Evolutionary conservation across 2,113 vertebrate genomes (phyloP), one percentile per base, ranked within the genome.

Genomic region (Patagioenas fasciata): DNA sequence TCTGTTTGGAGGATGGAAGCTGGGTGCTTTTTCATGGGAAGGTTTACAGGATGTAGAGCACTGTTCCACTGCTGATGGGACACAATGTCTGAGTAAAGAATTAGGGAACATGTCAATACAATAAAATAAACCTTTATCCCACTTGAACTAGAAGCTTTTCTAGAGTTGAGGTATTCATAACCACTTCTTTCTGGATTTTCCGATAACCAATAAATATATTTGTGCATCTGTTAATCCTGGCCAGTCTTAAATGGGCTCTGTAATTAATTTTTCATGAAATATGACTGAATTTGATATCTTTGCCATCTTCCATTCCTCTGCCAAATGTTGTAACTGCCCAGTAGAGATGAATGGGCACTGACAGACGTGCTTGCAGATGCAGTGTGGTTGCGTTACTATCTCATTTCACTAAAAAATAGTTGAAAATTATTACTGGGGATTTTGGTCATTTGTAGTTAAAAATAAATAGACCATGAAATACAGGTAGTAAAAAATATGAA

Each of bases 391-490:
- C 12, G 15, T 62, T 92, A 9, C n/a, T n/a, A 80, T 91, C 51
- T 74, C 56, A 78, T 91, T 91, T 70, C 31, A 67, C 44, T 89
- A 64, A 88, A 83, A 81, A 15, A 24, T 32, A 19, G 36, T 65
- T 80, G 56, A 38, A 74, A 94, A 78, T 47, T 56, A 64, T 93
- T 94, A 44, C 34, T 50, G 40, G 21, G 19, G 21, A 13, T 89
- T 94, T 85, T 84, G 72, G 72, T 91, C 3, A 1, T 36, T 72
- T 71, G 16, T 91, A 61, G 44, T 92, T 94, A 57, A 91, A 94
- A 92, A 79, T 66, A 94, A 83, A 88, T 74, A 91, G 69, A 78
- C 72, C 64, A 40, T 93, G 53, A 84, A 93, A 81, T 83, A 90
- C 47, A 83, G 4, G 1, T 61, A 87, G 50, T 93, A 81, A 90